Evolutionary conservation across 2,888 invertebrate species (phyloP).

Genomic region (Sycophila texana): DNA sequence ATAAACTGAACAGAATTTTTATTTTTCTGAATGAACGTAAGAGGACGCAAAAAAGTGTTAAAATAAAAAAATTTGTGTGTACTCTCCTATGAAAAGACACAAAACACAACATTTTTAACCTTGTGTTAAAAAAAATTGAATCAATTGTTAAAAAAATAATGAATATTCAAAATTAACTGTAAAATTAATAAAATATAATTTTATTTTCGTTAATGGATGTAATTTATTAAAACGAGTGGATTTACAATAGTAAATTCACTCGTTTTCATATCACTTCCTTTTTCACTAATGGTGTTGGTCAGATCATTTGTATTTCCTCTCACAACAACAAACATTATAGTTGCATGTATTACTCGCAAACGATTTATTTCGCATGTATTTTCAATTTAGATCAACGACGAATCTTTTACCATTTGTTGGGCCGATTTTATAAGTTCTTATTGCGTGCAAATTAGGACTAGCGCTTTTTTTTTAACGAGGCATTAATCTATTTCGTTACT

Average conservation of each 20-base stretch:
- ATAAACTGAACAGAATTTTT: too few species aligned
- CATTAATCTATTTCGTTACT: slow-evolving; percentile 32
- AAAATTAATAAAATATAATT: too few species aligned
- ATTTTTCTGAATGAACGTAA: too few species aligned
- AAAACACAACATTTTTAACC: too few species aligned
- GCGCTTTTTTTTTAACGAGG: neutral
- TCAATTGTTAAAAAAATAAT: too few species aligned
- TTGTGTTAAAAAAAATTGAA: too few species aligned
- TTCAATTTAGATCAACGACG: neutral
- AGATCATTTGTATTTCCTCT: neutral
- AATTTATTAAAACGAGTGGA: neutral
- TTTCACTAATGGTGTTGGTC: neutral
- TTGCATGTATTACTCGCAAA: neutral
- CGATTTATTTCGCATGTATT: neutral
- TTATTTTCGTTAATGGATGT: too few species aligned
- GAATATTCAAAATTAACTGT: too few species aligned
- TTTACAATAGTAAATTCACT: too few species aligned
- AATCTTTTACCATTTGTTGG: neutral
- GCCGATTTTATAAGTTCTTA: neutral
- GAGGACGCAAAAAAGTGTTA: too few species aligned
- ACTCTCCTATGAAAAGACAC: too few species aligned
- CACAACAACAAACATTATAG: neutral
- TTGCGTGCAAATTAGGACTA: neutral
- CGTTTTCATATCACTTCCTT: slow-evolving; percentile 77
- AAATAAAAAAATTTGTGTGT: too few species aligned